Evolutionary conservation across 2,888 invertebrate genomes (phyloP), one percentile per base, ranked within the genome.

Genomic region (Dorcus parallelipipedus): DNA sequence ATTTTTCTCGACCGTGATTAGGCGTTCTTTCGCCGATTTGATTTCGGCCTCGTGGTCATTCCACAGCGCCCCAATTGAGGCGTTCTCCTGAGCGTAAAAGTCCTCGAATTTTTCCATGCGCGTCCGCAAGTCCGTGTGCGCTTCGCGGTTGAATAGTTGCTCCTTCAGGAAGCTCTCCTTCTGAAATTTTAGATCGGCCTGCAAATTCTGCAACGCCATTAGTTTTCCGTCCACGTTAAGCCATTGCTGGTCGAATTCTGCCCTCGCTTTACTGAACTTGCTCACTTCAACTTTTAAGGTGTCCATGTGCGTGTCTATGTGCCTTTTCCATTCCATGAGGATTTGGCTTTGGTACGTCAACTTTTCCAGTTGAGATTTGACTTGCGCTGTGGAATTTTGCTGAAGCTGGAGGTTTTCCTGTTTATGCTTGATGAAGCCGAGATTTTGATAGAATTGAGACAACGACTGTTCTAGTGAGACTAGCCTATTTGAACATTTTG

Each of bases 311-410:
- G 80, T 77, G 62, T 80, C 82, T 1, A 81, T 80, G 1, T 76
- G 73, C 62, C 81, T 71, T 72, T 81, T 82, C 77, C 83, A 84
- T 63, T 82, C 79, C 64, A 80, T 79, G n/a, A 82, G 63, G 63
- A 81, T 78, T 81, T 83, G 68, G 47, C 62, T 68, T 62, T 75
- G 74, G 43, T 71, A 70, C 55, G 71, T 69, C 0, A 73, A n/a
- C 60, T 70, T 72, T 39, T 74, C 73, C 54, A 68, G 58, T 33
- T 64, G 60, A 4, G 60, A 61, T 54, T 69, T 60, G 42, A 61
- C 55, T 17, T 63, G 58, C 17, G 47, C 38, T 23, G 62, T 52
- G n/a, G 38, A 42, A n/a, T 55, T 57, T 14, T 65, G 58, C 45
- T 61, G 52, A 10, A 52, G 39, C 42, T 59, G 56, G 7, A 55